Conservation (phyloP, 2,113 vertebrate species). For the Prionailurus bengalensis region DNA sequence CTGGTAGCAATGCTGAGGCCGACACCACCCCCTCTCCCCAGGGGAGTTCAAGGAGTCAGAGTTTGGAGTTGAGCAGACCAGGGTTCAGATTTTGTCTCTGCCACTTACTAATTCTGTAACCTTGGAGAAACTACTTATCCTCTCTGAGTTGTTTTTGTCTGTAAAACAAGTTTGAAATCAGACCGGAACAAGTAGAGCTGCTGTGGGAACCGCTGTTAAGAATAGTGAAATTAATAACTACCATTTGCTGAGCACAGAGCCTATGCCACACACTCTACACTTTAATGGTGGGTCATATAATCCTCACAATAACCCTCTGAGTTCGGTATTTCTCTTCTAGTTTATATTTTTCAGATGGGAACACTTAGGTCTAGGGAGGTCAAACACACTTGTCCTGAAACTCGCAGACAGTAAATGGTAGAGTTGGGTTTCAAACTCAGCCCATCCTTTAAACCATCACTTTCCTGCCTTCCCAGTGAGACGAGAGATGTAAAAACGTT, state of each 20-base stretch:
- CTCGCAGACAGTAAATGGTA: neutral
- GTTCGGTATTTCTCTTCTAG: neutral
- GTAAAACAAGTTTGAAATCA: neutral
- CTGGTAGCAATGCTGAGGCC: neutral
- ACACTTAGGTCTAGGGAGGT: neutral
- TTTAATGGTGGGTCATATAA: neutral
- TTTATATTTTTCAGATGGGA: slow-evolving; percentile 26
- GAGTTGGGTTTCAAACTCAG: neutral
- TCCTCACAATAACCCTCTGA: neutral
- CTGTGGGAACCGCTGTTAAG: neutral
- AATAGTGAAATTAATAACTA: neutral
- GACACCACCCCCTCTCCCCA: neutral
- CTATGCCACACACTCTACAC: neutral
- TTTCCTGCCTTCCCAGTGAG: neutral
- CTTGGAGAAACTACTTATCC: neutral
- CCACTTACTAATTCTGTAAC: neutral
- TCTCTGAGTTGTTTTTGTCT: neutral
- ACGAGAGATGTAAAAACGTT: neutral
- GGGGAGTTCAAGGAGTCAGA: neutral
- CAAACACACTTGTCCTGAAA: neutral
- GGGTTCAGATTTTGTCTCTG: neutral
- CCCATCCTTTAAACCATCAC: neutral
- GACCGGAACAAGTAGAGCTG: neutral
- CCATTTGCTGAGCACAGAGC: neutral
- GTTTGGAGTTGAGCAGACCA: neutral